Conservation (phyloP, 37 sponge, comb jelly and placozoan genomes). For the Oscarella lobularis region DNA sequence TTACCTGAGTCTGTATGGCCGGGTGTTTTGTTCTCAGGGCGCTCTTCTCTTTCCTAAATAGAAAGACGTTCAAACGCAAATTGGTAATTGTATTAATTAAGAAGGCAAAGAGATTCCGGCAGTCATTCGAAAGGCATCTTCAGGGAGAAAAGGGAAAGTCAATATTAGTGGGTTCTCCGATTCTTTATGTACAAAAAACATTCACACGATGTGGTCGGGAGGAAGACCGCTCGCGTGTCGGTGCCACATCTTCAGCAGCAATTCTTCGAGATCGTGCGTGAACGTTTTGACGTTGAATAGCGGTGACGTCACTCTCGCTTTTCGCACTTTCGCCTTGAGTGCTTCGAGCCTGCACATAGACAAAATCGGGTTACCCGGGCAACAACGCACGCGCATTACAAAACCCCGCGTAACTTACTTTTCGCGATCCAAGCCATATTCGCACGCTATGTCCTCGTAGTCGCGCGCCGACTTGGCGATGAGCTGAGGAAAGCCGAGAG, state of each 20-base stretch:
- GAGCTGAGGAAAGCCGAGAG: constrained; percentile 86
- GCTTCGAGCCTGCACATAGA: neutral
- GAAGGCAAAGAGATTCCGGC: too few relatives aligned
- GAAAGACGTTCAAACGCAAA: too few relatives aligned
- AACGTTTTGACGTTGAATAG: constrained; percentile 82
- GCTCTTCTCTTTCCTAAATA: too few relatives aligned
- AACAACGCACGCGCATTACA: constrained; percentile 14
- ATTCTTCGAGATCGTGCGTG: constrained; percentile 56
- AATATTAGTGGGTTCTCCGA: too few relatives aligned
- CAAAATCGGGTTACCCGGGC: neutral
- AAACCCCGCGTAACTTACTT: constrained; percentile 52
- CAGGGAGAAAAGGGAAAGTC: too few relatives aligned
- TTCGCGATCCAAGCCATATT: constrained; percentile 57
- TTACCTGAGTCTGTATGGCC: too few relatives aligned
- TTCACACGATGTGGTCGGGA: constrained; percentile 83
- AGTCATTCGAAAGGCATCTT: too few relatives aligned
- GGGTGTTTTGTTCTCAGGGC: too few relatives aligned
- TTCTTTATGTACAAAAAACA: too few relatives aligned
- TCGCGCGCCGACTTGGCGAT: constrained; percentile 65
- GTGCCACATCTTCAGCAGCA: constrained; percentile 68
- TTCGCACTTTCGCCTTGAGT: constrained; percentile 31
- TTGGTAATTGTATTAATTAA: too few relatives aligned
- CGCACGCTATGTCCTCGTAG: constrained; percentile 86
- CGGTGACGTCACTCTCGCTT: constrained; percentile 67
- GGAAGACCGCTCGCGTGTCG: constrained; percentile 44